Base-by-base conservation (phyloP, 1,140 invertebrate species). In the Heliconius hewitsoni region DNA sequence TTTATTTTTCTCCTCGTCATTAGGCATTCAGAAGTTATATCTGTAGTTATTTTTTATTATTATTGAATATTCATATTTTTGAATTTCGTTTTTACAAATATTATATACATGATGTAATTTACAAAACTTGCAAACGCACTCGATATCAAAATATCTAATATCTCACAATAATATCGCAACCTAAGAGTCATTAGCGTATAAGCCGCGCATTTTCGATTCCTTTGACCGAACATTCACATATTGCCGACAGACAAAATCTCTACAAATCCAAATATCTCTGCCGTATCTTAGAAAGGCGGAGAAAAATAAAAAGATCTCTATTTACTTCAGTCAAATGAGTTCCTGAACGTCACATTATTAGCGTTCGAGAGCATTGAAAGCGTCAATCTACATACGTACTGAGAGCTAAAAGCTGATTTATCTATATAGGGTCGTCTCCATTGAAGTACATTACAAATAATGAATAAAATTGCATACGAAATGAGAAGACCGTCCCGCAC, bases 381-480 rank as follows among this genome's bases (percentile, higher is more conserved):
- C 91, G 85, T 90, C 91, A 84, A 93, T 93, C 92, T 93, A 93
- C 91, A 93, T 93, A 94, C 92, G 87, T 92, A 85, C 90, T 90
- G 88, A 83, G 84, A 84, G 90, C 89, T 90, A 87, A 93, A 94
- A 92, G 89, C 89, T 94, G 91, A 93, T 93, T 94, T 92, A 91
- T 18, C 73, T 91, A 90, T 91, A 84, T 89, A 87, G 88, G 88
- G 88, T 89, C 90, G 90, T 89, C 91, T 90, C 92, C 86, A 94
- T 92, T 92, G 91, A 91, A 93, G 93, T 90, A 91, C 90, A 94
- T 94, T 94, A 94, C 93, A 94, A 94, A 94, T 94, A 93, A 93
- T 94, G 91, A 94, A 94, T 94, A 94, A 94, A 94, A 94, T 94
- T 94, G 91, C 92, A 94, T 94, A 92, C 90, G 90, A 90, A 94